A percentile compares a stretch with the other conserved stretches of the same genome.
Evolutionary conservation across 2,888 invertebrate species (phyloP).

Genomic region (Clepsis dumicolana): DNA sequence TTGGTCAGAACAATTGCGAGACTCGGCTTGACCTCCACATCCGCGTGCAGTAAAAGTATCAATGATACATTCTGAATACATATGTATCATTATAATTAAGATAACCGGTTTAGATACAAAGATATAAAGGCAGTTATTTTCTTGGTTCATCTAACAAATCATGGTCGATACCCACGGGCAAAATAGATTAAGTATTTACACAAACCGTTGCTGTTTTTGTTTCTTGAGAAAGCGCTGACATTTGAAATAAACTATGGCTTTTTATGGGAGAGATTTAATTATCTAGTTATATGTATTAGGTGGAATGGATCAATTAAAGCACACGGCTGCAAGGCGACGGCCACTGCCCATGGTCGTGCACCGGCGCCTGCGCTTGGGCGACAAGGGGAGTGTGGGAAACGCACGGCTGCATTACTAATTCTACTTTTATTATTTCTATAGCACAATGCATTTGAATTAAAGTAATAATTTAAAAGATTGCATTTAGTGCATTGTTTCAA

Average conservation of each 20-base stretch:
- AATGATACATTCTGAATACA: conserved; percentile 15
- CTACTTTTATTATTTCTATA: conserved; percentile 26
- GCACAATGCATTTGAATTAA: conserved; percentile 8
- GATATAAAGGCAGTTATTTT: background rate
- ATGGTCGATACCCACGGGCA: background rate
- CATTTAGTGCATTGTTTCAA: background rate
- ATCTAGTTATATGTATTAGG: background rate
- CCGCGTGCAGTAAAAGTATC: conserved; percentile 38
- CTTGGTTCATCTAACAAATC: background rate
- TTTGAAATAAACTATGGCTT: conserved; percentile 13
- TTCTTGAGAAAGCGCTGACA: conserved; percentile 27
- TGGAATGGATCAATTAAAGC: conserved; percentile 19
- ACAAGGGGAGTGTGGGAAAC: conserved; percentile 43
- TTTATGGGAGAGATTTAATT: conserved; percentile 11
- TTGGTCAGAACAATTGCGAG: conserved; percentile 33
- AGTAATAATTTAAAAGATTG: conserved; percentile 26
- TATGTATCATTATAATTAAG: conserved; percentile 16
- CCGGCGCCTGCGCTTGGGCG: conserved; percentile 37
- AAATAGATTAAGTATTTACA: background rate
- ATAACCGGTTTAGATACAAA: conserved; percentile 8
- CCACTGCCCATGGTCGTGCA: conserved; percentile 33
- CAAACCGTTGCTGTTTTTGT: background rate
- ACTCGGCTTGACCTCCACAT: conserved; percentile 26
- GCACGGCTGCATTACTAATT: conserved; percentile 35
- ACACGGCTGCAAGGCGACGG: conserved; percentile 7